phyloP scores from a whole-genome alignment of 2,797 vertebrate species.

The Hypotaenidia okinawae region DNA sequence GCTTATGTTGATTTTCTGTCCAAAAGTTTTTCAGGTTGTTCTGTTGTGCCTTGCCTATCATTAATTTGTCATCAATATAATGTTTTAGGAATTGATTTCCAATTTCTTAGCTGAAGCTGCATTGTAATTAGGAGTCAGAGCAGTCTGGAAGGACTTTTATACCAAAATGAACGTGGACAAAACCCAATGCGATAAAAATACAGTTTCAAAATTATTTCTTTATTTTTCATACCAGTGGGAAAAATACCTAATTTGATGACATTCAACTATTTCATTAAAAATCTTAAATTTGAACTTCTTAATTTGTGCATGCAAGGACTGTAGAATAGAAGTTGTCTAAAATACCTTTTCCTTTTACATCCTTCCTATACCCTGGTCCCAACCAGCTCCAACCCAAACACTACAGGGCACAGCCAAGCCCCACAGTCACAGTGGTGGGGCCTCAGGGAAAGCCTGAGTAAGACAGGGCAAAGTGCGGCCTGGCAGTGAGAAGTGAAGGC shows the following conservation, averaged over 20 bases:
- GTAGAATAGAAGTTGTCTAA: neutral
- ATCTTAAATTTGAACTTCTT: neutral
- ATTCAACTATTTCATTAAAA: neutral
- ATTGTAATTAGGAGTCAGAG: neutral
- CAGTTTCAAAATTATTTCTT: neutral
- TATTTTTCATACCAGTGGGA: neutral
- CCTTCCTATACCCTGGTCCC: neutral
- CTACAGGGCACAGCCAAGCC: neutral
- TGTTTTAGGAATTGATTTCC: constrained; percentile 42
- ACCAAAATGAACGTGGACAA: neutral
- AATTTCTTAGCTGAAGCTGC: neutral
- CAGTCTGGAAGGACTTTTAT: neutral
- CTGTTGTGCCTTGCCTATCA: neutral
- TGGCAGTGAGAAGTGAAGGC: too few relatives aligned
- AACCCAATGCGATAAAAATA: neutral
- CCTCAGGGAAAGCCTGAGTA: neutral
- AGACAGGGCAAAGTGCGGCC: neutral
- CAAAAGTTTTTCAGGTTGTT: neutral
- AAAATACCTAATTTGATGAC: neutral
- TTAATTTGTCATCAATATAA: constrained; percentile 26
- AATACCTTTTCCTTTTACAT: neutral
- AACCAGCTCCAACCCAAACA: fast-evolving
- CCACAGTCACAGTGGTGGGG: fast-evolving
- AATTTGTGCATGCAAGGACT: neutral
- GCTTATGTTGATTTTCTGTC: neutral